phyloP scores from a whole-genome alignment of 2,113 vertebrate species.

The Opisthocomus hoazin region DNA sequence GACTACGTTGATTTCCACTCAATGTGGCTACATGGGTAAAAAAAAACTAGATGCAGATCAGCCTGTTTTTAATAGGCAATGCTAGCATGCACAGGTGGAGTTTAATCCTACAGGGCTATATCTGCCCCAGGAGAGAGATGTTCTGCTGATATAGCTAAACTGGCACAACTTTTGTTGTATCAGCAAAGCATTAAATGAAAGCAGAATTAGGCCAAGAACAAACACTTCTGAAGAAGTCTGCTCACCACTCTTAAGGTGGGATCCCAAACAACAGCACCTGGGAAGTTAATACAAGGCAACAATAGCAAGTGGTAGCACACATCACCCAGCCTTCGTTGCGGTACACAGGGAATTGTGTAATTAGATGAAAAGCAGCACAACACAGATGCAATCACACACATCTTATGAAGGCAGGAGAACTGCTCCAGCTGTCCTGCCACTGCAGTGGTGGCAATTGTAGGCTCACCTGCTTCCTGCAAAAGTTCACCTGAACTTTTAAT shows the following conservation, averaged over 20 bases:
- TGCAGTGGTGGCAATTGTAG: not conserved
- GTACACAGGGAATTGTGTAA: not conserved
- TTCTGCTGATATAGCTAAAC: not conserved
- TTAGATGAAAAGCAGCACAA: not conserved
- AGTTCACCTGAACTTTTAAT: not conserved
- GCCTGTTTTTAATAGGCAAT: not conserved
- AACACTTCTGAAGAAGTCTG: not conserved
- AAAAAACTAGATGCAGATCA: not conserved
- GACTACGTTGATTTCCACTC: not conserved
- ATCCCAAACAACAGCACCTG: not conserved
- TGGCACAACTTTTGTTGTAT: not conserved
- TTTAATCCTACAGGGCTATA: not conserved
- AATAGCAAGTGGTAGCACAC: rapidly evolving
- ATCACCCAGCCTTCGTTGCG: rapidly evolving
- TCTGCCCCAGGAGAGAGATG: not conserved
- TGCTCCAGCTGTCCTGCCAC: not conserved
- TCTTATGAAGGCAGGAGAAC: not conserved
- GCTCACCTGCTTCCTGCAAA: not conserved
- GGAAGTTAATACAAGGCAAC: not conserved
- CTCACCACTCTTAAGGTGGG: not conserved
- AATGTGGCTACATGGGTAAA: not conserved
- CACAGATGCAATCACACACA: rapidly evolving
- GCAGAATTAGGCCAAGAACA: not conserved
- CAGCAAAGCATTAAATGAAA: not conserved
- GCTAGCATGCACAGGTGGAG: too few relatives aligned